Evolutionary conservation across 2,888 invertebrate species (phyloP), one percentile per base, ranked within the genome.

Genomic region (Tenthredo notha): DNA sequence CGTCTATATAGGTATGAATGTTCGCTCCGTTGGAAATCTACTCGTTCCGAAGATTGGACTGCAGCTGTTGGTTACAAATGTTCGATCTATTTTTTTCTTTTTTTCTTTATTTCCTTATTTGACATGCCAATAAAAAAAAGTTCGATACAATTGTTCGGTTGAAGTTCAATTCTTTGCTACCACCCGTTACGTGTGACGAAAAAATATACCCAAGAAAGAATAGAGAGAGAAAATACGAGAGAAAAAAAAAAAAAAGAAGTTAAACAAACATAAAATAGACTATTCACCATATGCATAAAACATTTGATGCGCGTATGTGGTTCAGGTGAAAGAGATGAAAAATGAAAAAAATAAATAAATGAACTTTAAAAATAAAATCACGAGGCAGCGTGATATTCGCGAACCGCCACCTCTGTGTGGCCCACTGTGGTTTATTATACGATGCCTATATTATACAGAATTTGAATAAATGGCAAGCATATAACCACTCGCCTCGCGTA

Each of bases 391-490:
- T 25, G 50, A 33, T 80, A 37, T 37, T 61, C 37, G 40, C 61
- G n/a, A 37, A 7, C 80, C 70, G 54, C 67, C 83, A 67, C 83
- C 83, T 83, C 70, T 70, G 83, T 65, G 47, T 70, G 83, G 83
- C 70, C 83, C 83, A 47, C 67, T 37, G 83, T 80, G 70, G 67
- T 83, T 83, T 83, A 83, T 67, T 83, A 83, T 83, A 83, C 83
- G 80, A 83, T 47, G 83, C 83, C 50, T 47, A 70, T 58, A 83
- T 83, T 83, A 83, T 83, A 83, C 70, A 83, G 67, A 67, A 83
- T 83, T 83, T 83, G 37, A 83, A 83, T 83, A 83, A 67, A 83
- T 83, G 83, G 83, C 83, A 83, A 83, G 83, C 67, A 54, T 29
- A 47, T 83, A 67, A 83, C 29, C 70, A 70, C 80, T 21, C 47